A percentile compares a stretch with the other conserved stretches of the same genome.
Evolutionary conservation across 2,113 vertebrate species (phyloP).

Genomic region (Lophura nycthemera): DNA sequence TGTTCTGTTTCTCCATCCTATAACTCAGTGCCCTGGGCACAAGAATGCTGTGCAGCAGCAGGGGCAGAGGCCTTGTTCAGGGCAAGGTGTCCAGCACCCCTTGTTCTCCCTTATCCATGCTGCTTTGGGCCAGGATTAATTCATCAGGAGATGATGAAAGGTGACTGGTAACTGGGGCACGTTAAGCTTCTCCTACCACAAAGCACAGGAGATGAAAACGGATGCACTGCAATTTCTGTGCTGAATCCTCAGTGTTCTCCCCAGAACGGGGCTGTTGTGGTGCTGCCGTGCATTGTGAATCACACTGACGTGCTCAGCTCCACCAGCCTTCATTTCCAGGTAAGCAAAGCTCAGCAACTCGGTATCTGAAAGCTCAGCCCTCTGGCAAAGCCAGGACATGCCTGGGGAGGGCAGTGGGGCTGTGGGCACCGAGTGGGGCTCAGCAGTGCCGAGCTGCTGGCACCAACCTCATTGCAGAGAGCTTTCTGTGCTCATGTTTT

Average conservation of each 20-base stretch:
- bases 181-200: accelerated
- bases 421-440: not conserved
- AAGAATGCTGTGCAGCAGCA: not conserved
- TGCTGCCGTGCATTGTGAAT: not conserved
- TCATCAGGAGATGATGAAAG: accelerated
- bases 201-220: not conserved
- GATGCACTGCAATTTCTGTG: not conserved
- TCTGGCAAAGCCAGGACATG: accelerated
- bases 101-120: accelerated
- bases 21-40: not conserved
- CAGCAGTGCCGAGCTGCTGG: not conserved
- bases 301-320: not conserved
- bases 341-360: accelerated
- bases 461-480: not conserved
- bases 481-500: accelerated
- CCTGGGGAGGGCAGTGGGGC: accelerated
- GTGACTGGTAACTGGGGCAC: accelerated
- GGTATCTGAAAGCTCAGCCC: not conserved
- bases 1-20: not conserved
- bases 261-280: not conserved
- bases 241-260: not conserved
- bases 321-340: not conserved
- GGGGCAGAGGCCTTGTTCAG: not conserved
- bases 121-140: not conserved
- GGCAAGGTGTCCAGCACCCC: not conserved